Evolutionary conservation across 2,797 vertebrate species (phyloP).

Genomic region (Halcyon smyrnensis): DNA sequence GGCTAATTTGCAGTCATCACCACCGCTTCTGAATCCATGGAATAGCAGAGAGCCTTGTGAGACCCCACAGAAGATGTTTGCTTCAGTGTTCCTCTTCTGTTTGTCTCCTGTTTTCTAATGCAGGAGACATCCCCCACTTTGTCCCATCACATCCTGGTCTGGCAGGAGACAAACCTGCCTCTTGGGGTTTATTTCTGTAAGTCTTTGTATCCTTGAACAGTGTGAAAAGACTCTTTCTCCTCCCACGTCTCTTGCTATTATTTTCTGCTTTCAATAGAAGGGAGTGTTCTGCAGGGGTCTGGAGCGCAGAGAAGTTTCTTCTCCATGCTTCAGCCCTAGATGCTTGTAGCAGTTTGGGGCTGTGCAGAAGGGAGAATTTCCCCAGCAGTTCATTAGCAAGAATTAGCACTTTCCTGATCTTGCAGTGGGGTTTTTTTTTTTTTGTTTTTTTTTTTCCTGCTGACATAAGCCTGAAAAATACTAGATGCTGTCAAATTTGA

Average conservation of each 20-base stretch:
- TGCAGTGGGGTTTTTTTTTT: not conserved
- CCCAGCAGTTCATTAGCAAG: not conserved
- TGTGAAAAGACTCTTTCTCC: constrained; percentile 32
- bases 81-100: not conserved
- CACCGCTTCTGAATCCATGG: not conserved
- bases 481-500: not conserved
- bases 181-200: not conserved
- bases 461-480: rapidly evolving
- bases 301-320: not conserved
- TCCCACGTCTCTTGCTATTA: constrained; percentile 16
- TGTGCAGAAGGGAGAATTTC: not conserved
- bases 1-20: not conserved
- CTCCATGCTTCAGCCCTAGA: not conserved
- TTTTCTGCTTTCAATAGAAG: constrained; percentile 3
- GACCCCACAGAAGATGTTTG: not conserved
- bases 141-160: not conserved
- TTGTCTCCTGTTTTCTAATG: not conserved
- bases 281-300: constrained; percentile 17
- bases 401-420: not conserved
- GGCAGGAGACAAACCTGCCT: not conserved
- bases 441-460: not conserved
- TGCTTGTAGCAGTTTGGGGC: not conserved
- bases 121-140: not conserved
- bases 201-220: not conserved
- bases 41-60: not conserved